These are phyloP conservation scores for Heterohyrax brucei DNA, from an alignment of 2,797 vertebrate genomes.

Conservation along the genomic window DNA sequence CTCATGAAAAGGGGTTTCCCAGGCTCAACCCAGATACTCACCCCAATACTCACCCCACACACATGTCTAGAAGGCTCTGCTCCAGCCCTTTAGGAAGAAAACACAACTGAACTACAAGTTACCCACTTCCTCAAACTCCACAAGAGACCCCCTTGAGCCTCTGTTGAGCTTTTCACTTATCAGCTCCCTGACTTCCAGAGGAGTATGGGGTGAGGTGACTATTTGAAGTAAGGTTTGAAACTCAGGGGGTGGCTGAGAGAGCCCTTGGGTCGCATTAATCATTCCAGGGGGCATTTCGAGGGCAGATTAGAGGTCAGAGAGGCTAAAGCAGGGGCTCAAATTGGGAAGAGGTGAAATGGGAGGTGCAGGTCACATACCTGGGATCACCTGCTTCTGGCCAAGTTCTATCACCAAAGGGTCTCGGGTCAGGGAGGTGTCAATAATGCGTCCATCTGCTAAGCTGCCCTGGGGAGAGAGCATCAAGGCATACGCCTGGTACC, in stretches of 20 bases:
- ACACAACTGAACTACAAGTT: conserved; percentile 25
- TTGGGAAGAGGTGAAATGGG: conserved; percentile 5
- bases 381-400: conserved; percentile 97
- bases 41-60: conserved; percentile 94
- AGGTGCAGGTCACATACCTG: conserved; percentile 90
- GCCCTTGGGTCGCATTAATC: not conserved
- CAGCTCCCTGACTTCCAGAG: not conserved
- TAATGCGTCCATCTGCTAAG: conserved; percentile 95
- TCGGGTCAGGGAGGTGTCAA: conserved; percentile 95
- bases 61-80: conserved; percentile 97
- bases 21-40: not conserved
- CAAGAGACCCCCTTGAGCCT: not conserved
- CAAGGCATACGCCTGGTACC: not conserved
- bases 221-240: not conserved
- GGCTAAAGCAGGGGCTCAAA: not conserved
- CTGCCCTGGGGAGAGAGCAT: conserved; percentile 92
- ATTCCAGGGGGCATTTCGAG: not conserved
- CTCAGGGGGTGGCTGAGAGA: not conserved
- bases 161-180: not conserved
- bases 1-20: not conserved
- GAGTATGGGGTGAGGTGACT: not conserved
- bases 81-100: conserved; percentile 93
- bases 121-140: conserved; percentile 28
- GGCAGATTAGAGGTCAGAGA: not conserved
- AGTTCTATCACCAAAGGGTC: conserved; percentile 98